Percentiles rank a stretch among this genome's conserved stretches.
phyloP scores from a whole-genome alignment of 2,888 invertebrate species.

The Phaedon cochleariae region DNA sequence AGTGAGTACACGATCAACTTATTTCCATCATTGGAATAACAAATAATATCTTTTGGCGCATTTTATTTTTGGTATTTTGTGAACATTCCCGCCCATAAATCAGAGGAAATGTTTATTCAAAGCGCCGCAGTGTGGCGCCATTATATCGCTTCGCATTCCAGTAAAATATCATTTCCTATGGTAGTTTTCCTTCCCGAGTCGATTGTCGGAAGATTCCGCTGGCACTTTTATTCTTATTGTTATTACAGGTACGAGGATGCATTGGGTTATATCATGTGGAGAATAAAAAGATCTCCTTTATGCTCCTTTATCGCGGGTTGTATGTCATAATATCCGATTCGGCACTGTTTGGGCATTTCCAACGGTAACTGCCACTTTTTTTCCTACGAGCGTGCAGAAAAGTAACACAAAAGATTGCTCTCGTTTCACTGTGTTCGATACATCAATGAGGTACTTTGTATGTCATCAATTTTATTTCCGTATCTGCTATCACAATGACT shows the following conservation, averaged over 20 bases:
- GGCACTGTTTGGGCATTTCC: too few species aligned
- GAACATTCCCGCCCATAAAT: neutral
- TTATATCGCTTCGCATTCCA: neutral
- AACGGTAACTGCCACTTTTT: too few species aligned
- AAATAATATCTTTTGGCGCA: neutral
- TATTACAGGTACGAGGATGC: neutral
- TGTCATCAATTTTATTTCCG: too few species aligned
- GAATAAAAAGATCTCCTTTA: neutral
- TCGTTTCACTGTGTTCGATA: too few species aligned
- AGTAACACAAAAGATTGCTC: too few species aligned
- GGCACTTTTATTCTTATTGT: neutral
- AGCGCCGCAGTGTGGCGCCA: neutral
- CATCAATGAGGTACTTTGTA: too few species aligned
- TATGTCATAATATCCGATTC: neutral
- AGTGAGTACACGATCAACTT: too few species aligned
- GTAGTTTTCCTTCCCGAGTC: neutral
- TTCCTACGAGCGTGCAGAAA: too few species aligned
- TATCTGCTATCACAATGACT: too few species aligned
- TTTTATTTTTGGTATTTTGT: neutral
- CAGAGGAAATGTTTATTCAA: conserved; percentile 1
- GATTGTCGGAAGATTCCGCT: neutral
- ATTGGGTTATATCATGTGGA: neutral
- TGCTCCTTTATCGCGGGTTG: neutral
- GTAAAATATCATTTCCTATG: neutral
- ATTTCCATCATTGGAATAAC: neutral